Evolutionary conservation across 1,140 invertebrate species (phyloP).

Genomic region (Drosophila parvula): DNA sequence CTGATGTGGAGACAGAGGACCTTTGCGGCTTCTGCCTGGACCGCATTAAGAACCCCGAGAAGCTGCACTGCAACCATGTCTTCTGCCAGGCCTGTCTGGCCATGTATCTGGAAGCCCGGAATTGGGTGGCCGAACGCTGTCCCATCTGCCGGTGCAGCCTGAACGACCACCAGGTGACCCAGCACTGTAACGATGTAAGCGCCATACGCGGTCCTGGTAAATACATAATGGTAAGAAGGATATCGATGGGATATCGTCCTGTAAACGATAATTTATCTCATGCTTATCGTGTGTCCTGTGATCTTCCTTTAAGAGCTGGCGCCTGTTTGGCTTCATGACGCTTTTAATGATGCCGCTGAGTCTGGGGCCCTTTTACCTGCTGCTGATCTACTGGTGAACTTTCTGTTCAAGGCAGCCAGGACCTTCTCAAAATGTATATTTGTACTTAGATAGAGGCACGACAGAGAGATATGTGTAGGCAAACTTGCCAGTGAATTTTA

Average conservation of each 20-base stretch:
- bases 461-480: constrained; percentile 18
- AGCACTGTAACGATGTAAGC: background rate
- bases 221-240: background rate
- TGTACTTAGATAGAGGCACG: constrained; percentile 21
- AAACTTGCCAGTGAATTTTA: constrained; percentile 50
- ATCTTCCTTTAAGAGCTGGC: constrained; percentile 27
- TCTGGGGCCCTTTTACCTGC: constrained; percentile 53
- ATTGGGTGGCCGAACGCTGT: constrained; percentile 51
- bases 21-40: constrained; percentile 60
- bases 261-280: background rate
- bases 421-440: constrained; percentile 23
- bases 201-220: background rate
- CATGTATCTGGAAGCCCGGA: constrained; percentile 44
- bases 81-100: constrained; percentile 58
- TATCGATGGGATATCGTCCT: too few relatives aligned
- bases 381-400: constrained; percentile 56
- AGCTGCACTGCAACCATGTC: constrained; percentile 46
- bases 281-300: background rate
- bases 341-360: constrained; percentile 35
- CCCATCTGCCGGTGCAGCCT: constrained; percentile 54
- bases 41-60: constrained; percentile 36
- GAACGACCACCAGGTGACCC: background rate
- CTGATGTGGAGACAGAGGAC: constrained; percentile 23
- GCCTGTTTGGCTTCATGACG: constrained; percentile 18
- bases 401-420: background rate